phyloP scores from a whole-genome alignment of 1,140 invertebrate genomes.

The Solen grandis region DNA sequence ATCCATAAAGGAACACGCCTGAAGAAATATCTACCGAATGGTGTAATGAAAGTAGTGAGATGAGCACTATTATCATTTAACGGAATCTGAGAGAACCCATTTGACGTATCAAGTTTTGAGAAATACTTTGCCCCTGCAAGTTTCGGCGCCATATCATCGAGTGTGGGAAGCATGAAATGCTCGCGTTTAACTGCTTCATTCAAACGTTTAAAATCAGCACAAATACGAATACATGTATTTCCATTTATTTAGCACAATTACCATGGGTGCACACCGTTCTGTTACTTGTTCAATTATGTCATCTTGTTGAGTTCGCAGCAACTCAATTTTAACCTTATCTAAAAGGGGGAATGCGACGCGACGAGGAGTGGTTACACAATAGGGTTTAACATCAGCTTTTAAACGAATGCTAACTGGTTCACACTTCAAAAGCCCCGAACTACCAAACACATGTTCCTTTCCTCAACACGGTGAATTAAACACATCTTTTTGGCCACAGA shows the following conservation, averaged over 20 bases:
- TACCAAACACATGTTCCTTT: too few species aligned
- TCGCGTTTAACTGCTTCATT: constrained; percentile 53
- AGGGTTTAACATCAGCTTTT: too few species aligned
- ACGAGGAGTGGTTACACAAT: too few species aligned
- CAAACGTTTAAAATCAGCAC: constrained; percentile 58
- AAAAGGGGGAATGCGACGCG: constrained; percentile 55
- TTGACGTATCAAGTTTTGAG: constrained; percentile 33
- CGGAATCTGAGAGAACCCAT: constrained; percentile 53
- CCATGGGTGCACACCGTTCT: constrained; percentile 59
- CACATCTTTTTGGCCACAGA: too few species aligned
- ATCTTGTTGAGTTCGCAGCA: constrained; percentile 49
- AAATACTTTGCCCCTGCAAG: constrained; percentile 25
- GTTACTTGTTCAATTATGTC: constrained; percentile 58
- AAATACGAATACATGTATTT: constrained; percentile 49
- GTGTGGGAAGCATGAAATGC: constrained; percentile 40
- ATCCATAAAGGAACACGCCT: too few species aligned
- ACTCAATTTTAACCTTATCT: constrained; percentile 55
- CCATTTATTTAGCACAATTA: constrained; percentile 57
- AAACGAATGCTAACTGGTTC: too few species aligned
- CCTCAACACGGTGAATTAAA: too few species aligned
- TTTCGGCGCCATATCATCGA: constrained; percentile 24
- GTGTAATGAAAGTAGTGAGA: constrained; percentile 63
- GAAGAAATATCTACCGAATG: too few species aligned
- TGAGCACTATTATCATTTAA: constrained; percentile 22
- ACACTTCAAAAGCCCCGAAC: too few species aligned